A percentile compares a stretch with the other conserved stretches of the same genome.
Conservation (phyloP, 2,797 vertebrate species). For the Choloepus didactylus region DNA sequence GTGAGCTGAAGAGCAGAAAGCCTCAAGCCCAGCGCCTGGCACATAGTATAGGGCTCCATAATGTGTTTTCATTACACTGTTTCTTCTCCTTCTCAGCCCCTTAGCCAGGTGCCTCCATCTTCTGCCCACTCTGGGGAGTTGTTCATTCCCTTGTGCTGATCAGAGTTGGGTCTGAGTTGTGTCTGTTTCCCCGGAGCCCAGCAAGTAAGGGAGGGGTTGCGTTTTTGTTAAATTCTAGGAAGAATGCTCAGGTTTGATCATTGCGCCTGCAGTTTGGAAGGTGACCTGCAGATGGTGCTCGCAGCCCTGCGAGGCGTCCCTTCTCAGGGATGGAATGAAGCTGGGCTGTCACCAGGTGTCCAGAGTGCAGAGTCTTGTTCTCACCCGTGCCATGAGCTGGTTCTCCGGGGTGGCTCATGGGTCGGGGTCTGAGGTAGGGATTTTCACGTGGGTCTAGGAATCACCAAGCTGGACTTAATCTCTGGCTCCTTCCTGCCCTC, state of each 20-base stretch:
- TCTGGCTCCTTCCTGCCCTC: background rate
- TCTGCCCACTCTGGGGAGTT: background rate
- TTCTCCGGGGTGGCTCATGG: background rate
- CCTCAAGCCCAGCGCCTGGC: background rate
- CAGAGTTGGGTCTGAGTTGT: background rate
- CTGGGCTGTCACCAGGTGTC: no score
- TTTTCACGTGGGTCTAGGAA: background rate
- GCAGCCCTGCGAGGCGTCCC: background rate
- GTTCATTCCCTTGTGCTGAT: background rate
- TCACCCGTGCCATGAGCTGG: background rate
- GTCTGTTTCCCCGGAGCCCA: background rate
- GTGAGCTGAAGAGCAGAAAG: background rate
- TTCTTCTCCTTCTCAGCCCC: background rate
- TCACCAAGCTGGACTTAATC: background rate
- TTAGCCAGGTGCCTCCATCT: background rate
- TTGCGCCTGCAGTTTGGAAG: conserved; percentile 11
- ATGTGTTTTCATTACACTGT: background rate
- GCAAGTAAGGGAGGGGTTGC: no score
- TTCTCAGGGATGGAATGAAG: background rate
- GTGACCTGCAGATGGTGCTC: conserved; percentile 61
- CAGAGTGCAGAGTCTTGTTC: background rate
- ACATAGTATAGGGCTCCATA: accelerated
- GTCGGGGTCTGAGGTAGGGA: background rate
- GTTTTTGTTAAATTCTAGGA: background rate
- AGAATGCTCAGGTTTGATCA: background rate